phyloP scores from a whole-genome alignment of 1,140 invertebrate genomes.

The Gerris buenoi region DNA sequence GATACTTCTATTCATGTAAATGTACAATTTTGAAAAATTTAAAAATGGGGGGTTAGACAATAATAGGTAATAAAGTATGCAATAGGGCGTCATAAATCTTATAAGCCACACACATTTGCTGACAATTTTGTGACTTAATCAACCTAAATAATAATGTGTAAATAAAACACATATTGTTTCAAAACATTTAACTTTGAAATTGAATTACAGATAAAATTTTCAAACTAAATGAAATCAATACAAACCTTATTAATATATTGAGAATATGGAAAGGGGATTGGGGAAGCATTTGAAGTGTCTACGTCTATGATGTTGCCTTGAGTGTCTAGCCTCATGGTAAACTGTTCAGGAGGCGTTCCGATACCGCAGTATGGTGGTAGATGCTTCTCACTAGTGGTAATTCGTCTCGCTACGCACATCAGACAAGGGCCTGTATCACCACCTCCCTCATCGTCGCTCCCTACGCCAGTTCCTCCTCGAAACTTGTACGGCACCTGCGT shows the following conservation, averaged over 20 bases:
- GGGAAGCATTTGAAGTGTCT: slow-evolving; percentile 53
- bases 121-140: too few relatives aligned
- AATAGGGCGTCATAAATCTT: too few relatives aligned
- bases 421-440: slow-evolving; percentile 42
- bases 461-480: slow-evolving; percentile 29
- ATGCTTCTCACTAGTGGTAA: slow-evolving; percentile 66
- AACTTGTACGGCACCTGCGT: slow-evolving; percentile 33
- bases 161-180: too few relatives aligned
- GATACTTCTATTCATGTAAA: too few relatives aligned
- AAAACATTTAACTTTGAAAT: too few relatives aligned
- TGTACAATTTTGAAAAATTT: too few relatives aligned
- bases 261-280: slow-evolving; percentile 33
- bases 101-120: too few relatives aligned
- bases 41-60: too few relatives aligned
- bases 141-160: too few relatives aligned
- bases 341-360: slow-evolving; percentile 62
- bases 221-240: too few relatives aligned
- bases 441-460: slow-evolving; percentile 27
- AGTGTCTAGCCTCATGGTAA: slow-evolving; percentile 78
- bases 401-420: slow-evolving; percentile 69
- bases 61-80: too few relatives aligned
- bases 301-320: slow-evolving; percentile 66
- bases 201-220: too few relatives aligned
- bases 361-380: slow-evolving; percentile 22
- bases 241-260: slow-evolving; percentile 49